These are phyloP conservation scores for Lasioglossum zephyrum DNA, from an alignment of 2,888 invertebrate genomes.

Conservation along the genomic window DNA sequence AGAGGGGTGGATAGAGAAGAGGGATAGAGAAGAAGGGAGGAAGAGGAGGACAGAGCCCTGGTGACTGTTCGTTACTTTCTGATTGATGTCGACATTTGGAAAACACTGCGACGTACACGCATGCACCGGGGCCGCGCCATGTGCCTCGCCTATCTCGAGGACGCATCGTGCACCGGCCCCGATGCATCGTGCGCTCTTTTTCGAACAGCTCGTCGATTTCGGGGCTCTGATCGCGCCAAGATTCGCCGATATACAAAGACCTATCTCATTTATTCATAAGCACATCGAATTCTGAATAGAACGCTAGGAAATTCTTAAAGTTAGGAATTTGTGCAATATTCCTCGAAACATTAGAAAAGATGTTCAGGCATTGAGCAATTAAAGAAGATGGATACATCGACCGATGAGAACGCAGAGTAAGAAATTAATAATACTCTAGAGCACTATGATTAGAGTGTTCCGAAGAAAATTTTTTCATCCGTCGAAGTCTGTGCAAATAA, in stretches of 20 bases:
- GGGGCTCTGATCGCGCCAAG: conserved; percentile 1
- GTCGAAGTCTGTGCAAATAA: neutral
- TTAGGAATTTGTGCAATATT: no score
- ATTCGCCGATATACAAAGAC: neutral
- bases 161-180: conserved; percentile 46
- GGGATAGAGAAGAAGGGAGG: neutral
- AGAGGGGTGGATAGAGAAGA: neutral
- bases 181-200: conserved; percentile 41
- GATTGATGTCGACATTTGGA: conserved; percentile 84
- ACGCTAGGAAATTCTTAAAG: no score
- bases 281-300: no score
- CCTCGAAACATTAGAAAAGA: no score
- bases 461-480: neutral
- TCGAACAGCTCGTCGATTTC: conserved; percentile 46
- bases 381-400: neutral
- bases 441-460: neutral
- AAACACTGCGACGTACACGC: conserved; percentile 81
- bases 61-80: conserved; percentile 67
- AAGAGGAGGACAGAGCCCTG: conserved; percentile 14
- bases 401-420: neutral
- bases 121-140: conserved; percentile 55
- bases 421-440: neutral
- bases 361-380: no score
- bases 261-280: no score
- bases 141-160: conserved; percentile 53